phyloP scores from a whole-genome alignment of 1,140 invertebrate genomes.

The Meteorus sp. region DNA sequence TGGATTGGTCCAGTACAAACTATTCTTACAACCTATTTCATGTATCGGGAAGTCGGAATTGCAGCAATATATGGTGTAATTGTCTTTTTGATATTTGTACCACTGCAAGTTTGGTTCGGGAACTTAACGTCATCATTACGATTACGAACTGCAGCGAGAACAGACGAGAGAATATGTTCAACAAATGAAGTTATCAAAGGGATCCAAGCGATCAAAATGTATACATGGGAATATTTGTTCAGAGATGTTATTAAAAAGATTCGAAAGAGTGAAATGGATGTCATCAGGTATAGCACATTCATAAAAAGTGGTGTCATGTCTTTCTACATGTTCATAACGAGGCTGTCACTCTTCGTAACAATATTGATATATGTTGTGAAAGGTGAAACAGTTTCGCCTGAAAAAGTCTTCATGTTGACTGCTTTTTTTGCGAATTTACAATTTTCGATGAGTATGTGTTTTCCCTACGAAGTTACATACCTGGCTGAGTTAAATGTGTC shows the following conservation, averaged over 20 bases:
- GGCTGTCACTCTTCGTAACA: slow-evolving; percentile 76
- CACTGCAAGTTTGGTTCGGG: slow-evolving; percentile 77
- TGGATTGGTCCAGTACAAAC: slow-evolving; percentile 79
- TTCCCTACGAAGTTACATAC: slow-evolving; percentile 66
- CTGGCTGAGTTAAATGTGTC: slow-evolving; percentile 67
- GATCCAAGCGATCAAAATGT: slow-evolving; percentile 87
- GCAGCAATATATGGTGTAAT: slow-evolving; percentile 76
- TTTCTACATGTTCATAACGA: slow-evolving; percentile 71
- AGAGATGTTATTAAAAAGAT: slow-evolving; percentile 65
- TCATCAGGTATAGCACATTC: slow-evolving; percentile 69
- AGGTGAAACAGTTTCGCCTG: slow-evolving; percentile 67
- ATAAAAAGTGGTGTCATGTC: slow-evolving; percentile 70
- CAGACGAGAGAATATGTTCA: slow-evolving; percentile 78
- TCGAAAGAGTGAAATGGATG: slow-evolving; percentile 68
- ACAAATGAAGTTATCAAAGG: slow-evolving; percentile 84
- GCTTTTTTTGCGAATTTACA: slow-evolving; percentile 74
- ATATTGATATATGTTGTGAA: slow-evolving; percentile 74
- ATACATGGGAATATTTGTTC: slow-evolving; percentile 85
- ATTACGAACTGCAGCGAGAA: slow-evolving; percentile 65
- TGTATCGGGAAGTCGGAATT: slow-evolving; percentile 73
- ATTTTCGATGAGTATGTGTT: slow-evolving; percentile 72
- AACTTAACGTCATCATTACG: slow-evolving; percentile 65
- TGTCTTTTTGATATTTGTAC: slow-evolving; percentile 79
- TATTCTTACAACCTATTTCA: slow-evolving; percentile 71
- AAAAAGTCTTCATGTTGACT: slow-evolving; percentile 75